These are phyloP conservation scores for Sphyrna mokarran DNA, from an alignment of 2,113 vertebrate genomes.

Conservation along the genomic window DNA sequence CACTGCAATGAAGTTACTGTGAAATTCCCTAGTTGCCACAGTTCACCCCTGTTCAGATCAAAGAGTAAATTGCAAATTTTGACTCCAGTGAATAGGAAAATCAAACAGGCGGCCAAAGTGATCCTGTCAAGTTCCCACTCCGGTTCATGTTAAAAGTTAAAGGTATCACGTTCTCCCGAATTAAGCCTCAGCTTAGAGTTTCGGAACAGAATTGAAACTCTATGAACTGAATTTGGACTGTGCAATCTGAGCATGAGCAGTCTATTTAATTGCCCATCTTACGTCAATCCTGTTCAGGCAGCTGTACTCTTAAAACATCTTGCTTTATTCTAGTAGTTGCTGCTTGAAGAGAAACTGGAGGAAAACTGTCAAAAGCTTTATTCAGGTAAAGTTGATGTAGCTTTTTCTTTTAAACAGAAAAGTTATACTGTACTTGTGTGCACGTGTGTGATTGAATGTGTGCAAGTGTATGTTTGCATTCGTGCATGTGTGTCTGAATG, in stretches of 20 bases:
- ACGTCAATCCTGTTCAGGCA: neutral
- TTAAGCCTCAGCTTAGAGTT: neutral
- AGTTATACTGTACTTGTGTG: neutral
- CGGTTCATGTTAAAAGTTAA: neutral
- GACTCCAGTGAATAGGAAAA: neutral
- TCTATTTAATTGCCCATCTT: neutral
- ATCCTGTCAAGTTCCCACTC: neutral
- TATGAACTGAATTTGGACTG: neutral
- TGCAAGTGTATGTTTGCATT: no score
- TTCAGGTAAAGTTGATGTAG: neutral
- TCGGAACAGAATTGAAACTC: neutral
- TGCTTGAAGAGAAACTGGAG: slow-evolving; percentile 1
- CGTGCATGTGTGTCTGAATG: neutral
- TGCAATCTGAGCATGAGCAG: neutral
- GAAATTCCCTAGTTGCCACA: no score
- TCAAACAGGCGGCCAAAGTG: neutral
- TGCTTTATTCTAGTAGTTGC: slow-evolving; percentile 22
- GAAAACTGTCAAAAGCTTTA: neutral
- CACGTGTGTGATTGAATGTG: neutral
- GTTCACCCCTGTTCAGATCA: no score
- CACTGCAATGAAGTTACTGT: no score
- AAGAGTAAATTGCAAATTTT: neutral
- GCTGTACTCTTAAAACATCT: neutral
- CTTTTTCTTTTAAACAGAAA: neutral
- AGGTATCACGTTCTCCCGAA: neutral